These are phyloP conservation scores for Cantharis rustica DNA, from an alignment of 2,888 invertebrate genomes.

Conservation along the genomic window DNA sequence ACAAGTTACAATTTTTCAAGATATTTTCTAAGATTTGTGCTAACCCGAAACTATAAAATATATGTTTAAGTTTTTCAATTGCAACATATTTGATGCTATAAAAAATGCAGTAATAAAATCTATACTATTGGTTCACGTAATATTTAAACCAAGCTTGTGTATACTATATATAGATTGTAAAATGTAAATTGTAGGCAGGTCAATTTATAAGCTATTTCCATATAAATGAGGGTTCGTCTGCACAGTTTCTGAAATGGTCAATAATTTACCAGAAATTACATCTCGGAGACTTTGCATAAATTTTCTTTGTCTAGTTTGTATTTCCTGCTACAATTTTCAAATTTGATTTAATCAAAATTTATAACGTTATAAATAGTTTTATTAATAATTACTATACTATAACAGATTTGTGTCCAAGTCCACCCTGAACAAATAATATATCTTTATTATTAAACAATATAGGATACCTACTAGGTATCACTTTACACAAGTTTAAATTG, in stretches of 20 bases:
- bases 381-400: background rate
- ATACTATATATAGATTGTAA: slow-evolving; percentile 29
- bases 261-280: slow-evolving; percentile 46
- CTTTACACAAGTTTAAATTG: background rate
- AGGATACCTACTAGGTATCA: too few species aligned
- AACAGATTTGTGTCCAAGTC: background rate
- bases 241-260: slow-evolving; percentile 43
- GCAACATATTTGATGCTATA: background rate
- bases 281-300: slow-evolving; percentile 46
- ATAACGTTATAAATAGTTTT: background rate
- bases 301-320: slow-evolving; percentile 29
- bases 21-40: background rate
- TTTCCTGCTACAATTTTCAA: slow-evolving; percentile 11
- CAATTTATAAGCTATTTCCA: slow-evolving; percentile 48
- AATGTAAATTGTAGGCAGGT: slow-evolving; percentile 45
- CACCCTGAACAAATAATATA: background rate
- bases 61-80: background rate
- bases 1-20: background rate
- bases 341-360: slow-evolving; percentile 7
- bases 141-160: slow-evolving; percentile 13
- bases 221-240: slow-evolving; percentile 47
- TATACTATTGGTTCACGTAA: background rate
- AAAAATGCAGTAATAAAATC: background rate
- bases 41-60: background rate
- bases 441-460: too few species aligned